Percentiles rank a stretch among this genome's conserved stretches.
These are phyloP conservation scores for Virgularia gustaviana DNA, from an alignment of 92 coral and sea anemone genomes.

Conservation along the genomic window DNA sequence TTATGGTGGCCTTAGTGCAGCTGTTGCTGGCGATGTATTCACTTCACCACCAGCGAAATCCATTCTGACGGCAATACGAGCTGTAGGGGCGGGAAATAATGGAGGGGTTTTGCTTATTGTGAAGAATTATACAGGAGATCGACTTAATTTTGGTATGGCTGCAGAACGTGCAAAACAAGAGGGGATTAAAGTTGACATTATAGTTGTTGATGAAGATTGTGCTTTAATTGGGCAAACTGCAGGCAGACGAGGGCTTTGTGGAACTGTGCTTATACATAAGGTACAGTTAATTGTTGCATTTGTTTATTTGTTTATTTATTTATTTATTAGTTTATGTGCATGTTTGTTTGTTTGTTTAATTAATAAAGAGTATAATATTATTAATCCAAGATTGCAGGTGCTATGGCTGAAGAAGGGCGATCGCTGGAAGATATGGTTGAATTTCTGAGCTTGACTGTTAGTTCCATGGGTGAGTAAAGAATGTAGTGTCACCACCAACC, in stretches of 20 bases:
- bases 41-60: constrained; percentile 95
- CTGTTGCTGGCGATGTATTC: constrained; percentile 89
- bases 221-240: constrained; percentile 94
- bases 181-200: constrained; percentile 88
- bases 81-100: constrained; percentile 69
- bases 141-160: constrained; percentile 92
- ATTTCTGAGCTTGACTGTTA: constrained; percentile 61
- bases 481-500: not conserved
- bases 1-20: constrained; percentile 91
- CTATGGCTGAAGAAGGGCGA: constrained; percentile 86
- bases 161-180: constrained; percentile 91
- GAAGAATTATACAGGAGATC: constrained; percentile 95
- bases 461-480: constrained; percentile 72
- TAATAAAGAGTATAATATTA: not conserved
- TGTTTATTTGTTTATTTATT: too few relatives aligned
- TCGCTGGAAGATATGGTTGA: constrained; percentile 68
- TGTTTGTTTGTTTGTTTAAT: too few relatives aligned
- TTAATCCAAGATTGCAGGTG: constrained; percentile 80
- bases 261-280: constrained; percentile 92
- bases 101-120: constrained; percentile 87
- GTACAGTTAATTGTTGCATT: constrained; percentile 34
- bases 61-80: constrained; percentile 86
- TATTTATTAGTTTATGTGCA: not conserved
- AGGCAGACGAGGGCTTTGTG: constrained; percentile 95
- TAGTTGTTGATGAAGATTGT: constrained; percentile 92